Percentiles rank a stretch among this genome's conserved stretches.
Evolutionary conservation across 2,797 vertebrate species (phyloP).

Genomic region (Adelosebastes latens): DNA sequence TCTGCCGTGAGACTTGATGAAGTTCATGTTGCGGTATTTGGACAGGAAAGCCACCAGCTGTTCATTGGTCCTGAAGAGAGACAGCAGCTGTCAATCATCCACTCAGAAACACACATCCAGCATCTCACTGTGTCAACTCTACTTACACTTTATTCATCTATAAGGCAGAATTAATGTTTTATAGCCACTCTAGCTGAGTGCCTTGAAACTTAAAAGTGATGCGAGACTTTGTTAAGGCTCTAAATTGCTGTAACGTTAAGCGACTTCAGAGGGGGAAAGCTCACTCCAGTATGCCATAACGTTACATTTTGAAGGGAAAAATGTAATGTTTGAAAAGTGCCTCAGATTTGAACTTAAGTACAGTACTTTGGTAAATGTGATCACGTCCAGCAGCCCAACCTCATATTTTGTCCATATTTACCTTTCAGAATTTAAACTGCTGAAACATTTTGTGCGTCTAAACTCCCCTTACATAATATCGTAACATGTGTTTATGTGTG

Average conservation of each 20-base stretch:
- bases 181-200: background rate
- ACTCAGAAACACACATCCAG: background rate
- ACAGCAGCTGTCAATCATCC: slow-evolving; percentile 36
- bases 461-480: background rate
- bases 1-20: slow-evolving; percentile 96
- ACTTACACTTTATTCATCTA: background rate
- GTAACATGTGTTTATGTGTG: background rate
- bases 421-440: background rate
- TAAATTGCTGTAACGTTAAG: too few relatives aligned
- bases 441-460: background rate
- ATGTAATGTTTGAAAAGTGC: too few relatives aligned
- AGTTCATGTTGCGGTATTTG: slow-evolving; percentile 93
- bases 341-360: too few relatives aligned
- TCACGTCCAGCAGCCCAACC: background rate
- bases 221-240: too few relatives aligned
- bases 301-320: too few relatives aligned
- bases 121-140: background rate
- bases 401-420: background rate
- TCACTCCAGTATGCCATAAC: too few relatives aligned
- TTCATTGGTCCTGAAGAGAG: slow-evolving; percentile 89
- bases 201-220: too few relatives aligned
- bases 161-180: background rate
- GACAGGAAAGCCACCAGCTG: slow-evolving; percentile 95
- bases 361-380: too few relatives aligned
- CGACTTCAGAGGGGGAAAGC: too few relatives aligned